phyloP scores from a whole-genome alignment of 64 coral and sea anemone genomes.

The Montipora cactus region DNA sequence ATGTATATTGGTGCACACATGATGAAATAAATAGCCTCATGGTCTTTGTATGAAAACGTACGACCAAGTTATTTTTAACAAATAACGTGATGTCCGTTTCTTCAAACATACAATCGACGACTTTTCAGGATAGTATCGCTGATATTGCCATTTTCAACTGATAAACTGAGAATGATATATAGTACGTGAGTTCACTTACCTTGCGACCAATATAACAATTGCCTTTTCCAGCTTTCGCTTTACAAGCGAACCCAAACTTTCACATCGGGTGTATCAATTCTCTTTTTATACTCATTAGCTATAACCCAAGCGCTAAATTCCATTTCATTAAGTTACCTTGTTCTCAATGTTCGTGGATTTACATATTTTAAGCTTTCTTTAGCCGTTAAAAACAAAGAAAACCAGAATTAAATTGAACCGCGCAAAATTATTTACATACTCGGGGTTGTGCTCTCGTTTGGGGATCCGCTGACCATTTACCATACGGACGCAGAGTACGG shows the following conservation, averaged over 20 bases:
- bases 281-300: not conserved
- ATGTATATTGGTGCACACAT: not conserved
- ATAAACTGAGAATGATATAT: not conserved
- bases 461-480: not conserved
- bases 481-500: not conserved
- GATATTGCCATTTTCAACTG: slow-evolving; percentile 31
- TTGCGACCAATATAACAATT: not conserved
- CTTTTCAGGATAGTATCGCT: not conserved
- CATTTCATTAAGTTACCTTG: not conserved
- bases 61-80: too few species aligned
- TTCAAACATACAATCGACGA: not conserved
- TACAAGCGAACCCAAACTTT: not conserved
- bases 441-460: slow-evolving; percentile 33
- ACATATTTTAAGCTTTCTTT: slow-evolving; percentile 46
- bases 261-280: not conserved
- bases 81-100: not conserved
- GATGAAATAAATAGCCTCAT: too few species aligned
- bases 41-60: too few species aligned
- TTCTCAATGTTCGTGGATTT: not conserved
- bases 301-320: slow-evolving; percentile 20
- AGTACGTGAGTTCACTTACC: not conserved
- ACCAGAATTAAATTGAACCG: slow-evolving; percentile 27
- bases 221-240: not conserved
- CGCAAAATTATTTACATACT: slow-evolving; percentile 60
- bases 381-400: slow-evolving; percentile 45